Conservation (phyloP, 2,888 invertebrate genomes). For the Prosapia bicincta region DNA sequence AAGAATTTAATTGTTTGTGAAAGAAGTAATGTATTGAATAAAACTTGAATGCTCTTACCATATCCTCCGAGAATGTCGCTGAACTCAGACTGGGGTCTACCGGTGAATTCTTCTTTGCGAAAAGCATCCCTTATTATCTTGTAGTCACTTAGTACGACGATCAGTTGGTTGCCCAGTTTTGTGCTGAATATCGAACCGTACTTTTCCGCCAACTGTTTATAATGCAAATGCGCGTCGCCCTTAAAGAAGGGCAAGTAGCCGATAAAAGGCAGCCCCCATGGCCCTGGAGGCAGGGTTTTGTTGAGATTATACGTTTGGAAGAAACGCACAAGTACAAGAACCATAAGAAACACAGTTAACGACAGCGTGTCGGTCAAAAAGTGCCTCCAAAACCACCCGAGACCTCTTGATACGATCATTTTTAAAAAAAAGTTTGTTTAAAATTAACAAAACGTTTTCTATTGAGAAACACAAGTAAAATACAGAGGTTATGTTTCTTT, state of each 20-base stretch:
- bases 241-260: slow-evolving; percentile 80
- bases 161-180: slow-evolving; percentile 74
- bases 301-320: slow-evolving; percentile 5
- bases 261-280: slow-evolving; percentile 80
- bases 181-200: slow-evolving; percentile 82
- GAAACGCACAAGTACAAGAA: slow-evolving; percentile 4
- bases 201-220: slow-evolving; percentile 68
- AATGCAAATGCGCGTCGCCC: slow-evolving; percentile 69
- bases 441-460: slow-evolving; percentile 15
- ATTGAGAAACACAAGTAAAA: slow-evolving; percentile 2
- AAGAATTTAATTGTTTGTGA: no score
- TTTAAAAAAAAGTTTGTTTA: slow-evolving; percentile 3
- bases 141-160: slow-evolving; percentile 84
- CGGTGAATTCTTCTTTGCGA: slow-evolving; percentile 81
- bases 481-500: background rate
- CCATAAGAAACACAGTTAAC: slow-evolving; percentile 15
- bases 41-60: no score
- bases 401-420: background rate
- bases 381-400: background rate
- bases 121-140: slow-evolving; percentile 82
- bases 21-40: no score
- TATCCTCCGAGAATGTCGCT: slow-evolving; percentile 84
- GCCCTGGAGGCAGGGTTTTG: slow-evolving; percentile 71
- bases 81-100: slow-evolving; percentile 81
- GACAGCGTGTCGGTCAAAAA: slow-evolving; percentile 2